Conservation (phyloP, 2,113 vertebrate genomes). For the Pseudopodoces humilis region DNA sequence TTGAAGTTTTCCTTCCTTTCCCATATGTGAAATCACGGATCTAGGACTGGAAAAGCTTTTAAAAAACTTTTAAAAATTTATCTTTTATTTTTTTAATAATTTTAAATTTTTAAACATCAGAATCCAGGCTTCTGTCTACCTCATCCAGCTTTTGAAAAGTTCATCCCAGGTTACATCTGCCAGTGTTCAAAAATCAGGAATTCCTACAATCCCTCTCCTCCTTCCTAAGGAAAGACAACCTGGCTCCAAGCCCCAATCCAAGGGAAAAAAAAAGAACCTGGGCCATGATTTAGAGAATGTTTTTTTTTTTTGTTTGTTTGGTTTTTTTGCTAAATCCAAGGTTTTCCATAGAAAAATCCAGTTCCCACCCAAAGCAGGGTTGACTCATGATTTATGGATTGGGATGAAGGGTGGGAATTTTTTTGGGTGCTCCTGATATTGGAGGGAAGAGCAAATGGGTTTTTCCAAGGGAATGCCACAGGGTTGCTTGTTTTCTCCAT, state of each 20-base stretch:
- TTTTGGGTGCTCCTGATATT: neutral
- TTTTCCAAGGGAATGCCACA: neutral
- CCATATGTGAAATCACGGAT: neutral
- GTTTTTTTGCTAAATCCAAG: neutral
- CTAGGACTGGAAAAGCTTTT: neutral
- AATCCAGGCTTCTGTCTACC: slow-evolving; percentile 45
- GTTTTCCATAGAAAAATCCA: slow-evolving; percentile 39
- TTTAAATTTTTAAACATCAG: neutral
- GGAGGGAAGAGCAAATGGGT: neutral
- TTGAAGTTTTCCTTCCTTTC: neutral
- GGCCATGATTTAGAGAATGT: neutral
- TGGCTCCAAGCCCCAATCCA: neutral
- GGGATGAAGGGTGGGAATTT: neutral
- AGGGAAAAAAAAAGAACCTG: neutral
- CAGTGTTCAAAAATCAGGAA: slow-evolving; percentile 27
- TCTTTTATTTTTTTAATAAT: too few relatives aligned
- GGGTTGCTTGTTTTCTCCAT: neutral
- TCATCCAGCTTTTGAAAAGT: slow-evolving; percentile 23
- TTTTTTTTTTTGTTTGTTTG: neutral
- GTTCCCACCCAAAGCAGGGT: neutral
- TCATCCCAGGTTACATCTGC: slow-evolving; percentile 48
- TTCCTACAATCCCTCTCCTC: neutral
- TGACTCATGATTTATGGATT: slow-evolving; percentile 25
- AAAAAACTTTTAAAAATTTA: neutral
- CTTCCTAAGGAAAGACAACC: neutral